Conservation (phyloP, 92 coral and sea anemone species). For the Parazoanthus darwini region DNA sequence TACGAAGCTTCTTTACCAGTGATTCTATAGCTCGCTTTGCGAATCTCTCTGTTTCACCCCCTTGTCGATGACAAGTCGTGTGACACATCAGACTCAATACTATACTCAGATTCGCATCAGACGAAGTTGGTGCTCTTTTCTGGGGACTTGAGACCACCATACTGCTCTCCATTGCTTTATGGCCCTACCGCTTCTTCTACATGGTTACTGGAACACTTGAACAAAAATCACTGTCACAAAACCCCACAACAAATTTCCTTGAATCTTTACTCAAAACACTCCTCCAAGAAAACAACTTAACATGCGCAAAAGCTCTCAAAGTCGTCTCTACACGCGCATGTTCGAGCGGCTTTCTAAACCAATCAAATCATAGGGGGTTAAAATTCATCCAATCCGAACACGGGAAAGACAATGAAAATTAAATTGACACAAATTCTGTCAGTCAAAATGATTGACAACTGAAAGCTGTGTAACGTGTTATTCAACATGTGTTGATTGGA, state of each 20-base stretch:
- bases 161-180: conserved; percentile 88
- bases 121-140: conserved; percentile 96
- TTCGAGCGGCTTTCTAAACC: conserved; percentile 70
- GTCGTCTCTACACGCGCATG: conserved; percentile 72
- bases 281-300: conserved; percentile 75
- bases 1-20: conserved; percentile 94
- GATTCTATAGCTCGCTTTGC: conserved; percentile 99
- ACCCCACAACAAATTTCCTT: conserved; percentile 40
- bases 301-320: conserved; percentile 90
- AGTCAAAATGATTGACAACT: conserved; percentile 75
- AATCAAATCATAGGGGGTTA: conserved; percentile 51
- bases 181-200: conserved; percentile 61
- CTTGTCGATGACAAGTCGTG: conserved; percentile 98
- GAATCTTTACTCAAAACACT: conserved; percentile 40
- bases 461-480: conserved; percentile 37
- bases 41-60: conserved; percentile 99
- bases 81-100: conserved; percentile 95
- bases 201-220: conserved; percentile 37
- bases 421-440: conserved; percentile 65
- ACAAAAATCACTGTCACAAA: conserved; percentile 52
- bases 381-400: conserved; percentile 18
- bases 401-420: conserved; percentile 27
- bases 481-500: conserved; percentile 44
- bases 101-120: conserved; percentile 98
- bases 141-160: conserved; percentile 84